These are phyloP conservation scores for Crocuta crocuta DNA, from an alignment of 2,113 vertebrate genomes.

Conservation along the genomic window DNA sequence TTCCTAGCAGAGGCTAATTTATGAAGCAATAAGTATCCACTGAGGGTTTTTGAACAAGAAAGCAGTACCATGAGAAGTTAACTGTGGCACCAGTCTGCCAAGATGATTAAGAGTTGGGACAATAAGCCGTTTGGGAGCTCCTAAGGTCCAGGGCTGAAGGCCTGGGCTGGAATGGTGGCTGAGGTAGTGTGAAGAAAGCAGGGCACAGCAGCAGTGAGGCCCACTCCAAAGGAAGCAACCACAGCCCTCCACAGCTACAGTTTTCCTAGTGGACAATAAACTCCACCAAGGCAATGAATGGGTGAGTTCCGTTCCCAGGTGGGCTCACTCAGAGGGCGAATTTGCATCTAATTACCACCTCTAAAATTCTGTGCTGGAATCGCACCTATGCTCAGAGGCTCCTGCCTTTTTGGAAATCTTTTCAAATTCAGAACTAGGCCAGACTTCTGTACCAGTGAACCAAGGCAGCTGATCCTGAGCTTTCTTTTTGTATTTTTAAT, in stretches of 20 bases:
- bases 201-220: neutral
- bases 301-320: neutral
- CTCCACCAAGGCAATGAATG: neutral
- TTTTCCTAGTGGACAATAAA: neutral
- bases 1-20: neutral
- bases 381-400: neutral
- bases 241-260: neutral
- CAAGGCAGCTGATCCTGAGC: neutral
- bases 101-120: neutral
- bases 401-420: neutral
- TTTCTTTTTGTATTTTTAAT: neutral
- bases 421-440: neutral
- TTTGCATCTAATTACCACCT: neutral
- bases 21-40: neutral
- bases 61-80: neutral
- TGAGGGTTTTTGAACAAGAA: neutral
- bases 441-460: neutral
- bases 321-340: neutral
- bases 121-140: neutral
- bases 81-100: neutral
- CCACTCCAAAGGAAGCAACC: neutral
- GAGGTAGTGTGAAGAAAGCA: neutral
- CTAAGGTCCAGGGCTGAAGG: neutral
- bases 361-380: neutral
- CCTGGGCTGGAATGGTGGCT: neutral